Conservation (phyloP, 2,888 invertebrate species). For the Tiphia femorata region DNA sequence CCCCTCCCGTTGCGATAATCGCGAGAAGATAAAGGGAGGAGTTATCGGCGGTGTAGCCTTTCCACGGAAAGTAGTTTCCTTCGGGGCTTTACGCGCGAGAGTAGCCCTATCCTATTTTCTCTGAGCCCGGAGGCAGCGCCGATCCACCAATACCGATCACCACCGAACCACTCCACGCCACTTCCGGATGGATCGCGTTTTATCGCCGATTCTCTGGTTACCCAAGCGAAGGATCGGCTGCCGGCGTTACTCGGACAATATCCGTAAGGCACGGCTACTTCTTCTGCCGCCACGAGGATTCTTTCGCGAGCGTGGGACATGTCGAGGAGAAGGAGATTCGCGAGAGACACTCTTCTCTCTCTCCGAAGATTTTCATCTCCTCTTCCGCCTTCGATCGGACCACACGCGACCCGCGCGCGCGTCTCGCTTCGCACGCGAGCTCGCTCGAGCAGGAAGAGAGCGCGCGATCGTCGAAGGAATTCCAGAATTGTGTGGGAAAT, state of each 20-base stretch:
- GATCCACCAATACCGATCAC: neutral
- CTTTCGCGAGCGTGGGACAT: neutral
- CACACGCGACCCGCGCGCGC: neutral
- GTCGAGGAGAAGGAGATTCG: too few relatives aligned
- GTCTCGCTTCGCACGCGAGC: neutral
- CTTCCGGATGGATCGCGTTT: neutral
- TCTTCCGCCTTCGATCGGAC: neutral
- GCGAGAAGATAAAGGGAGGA: neutral
- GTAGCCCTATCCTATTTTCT: too few relatives aligned
- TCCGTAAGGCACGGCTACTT: neutral
- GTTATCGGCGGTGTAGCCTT: neutral
- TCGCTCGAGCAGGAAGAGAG: conserved; percentile 22
- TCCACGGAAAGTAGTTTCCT: neutral
- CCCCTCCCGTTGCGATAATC: neutral
- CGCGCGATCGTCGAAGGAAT: conserved; percentile 33
- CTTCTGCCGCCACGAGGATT: too few relatives aligned
- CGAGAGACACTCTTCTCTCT: neutral
- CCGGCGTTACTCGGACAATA: neutral
- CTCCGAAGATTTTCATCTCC: neutral
- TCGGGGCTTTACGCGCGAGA: neutral
- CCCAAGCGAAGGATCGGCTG: neutral
- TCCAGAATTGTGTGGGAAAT: conserved; percentile 50
- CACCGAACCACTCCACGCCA: too few relatives aligned
- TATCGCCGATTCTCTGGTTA: neutral
- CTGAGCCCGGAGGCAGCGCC: neutral